phyloP scores from a whole-genome alignment of 2,113 vertebrate species.

The Bubo blakistoni region DNA sequence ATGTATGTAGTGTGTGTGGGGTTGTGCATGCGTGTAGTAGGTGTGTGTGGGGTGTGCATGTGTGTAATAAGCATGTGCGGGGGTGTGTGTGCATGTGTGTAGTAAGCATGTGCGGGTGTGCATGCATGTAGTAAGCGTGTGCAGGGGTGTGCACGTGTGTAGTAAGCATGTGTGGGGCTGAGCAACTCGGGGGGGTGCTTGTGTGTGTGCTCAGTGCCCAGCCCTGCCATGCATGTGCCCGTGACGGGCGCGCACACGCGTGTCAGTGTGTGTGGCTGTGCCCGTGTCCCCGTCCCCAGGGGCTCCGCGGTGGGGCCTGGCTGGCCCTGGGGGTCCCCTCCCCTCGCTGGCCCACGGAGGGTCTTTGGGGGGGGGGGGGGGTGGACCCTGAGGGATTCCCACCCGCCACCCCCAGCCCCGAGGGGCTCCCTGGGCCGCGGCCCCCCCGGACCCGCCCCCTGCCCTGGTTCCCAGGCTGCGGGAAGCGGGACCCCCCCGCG shows the following conservation, averaged over 20 bases:
- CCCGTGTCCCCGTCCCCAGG: background rate
- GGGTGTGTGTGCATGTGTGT: too few species aligned
- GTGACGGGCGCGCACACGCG: accelerated
- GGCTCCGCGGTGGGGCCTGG: background rate
- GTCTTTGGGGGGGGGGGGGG: background rate
- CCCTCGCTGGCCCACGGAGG: background rate
- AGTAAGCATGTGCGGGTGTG: too few species aligned
- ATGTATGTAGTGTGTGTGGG: too few species aligned
- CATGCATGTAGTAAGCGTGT: too few species aligned
- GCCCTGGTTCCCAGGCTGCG: slow-evolving; percentile 12
- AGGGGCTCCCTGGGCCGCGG: background rate
- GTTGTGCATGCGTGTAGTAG: too few species aligned
- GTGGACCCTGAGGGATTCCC: too few species aligned
- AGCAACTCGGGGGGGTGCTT: background rate
- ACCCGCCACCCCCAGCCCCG: background rate
- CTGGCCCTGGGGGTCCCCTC: background rate
- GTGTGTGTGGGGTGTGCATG: too few species aligned
- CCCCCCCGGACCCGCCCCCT: background rate
- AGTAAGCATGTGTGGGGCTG: background rate
- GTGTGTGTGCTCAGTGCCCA: background rate
- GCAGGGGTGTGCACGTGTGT: background rate
- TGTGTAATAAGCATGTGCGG: too few species aligned
- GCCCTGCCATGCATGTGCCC: background rate
- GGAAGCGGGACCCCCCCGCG: background rate
- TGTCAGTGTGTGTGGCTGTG: accelerated